Base-by-base conservation (phyloP, 2,113 vertebrate genomes). In the Albula goreensis region DNA sequence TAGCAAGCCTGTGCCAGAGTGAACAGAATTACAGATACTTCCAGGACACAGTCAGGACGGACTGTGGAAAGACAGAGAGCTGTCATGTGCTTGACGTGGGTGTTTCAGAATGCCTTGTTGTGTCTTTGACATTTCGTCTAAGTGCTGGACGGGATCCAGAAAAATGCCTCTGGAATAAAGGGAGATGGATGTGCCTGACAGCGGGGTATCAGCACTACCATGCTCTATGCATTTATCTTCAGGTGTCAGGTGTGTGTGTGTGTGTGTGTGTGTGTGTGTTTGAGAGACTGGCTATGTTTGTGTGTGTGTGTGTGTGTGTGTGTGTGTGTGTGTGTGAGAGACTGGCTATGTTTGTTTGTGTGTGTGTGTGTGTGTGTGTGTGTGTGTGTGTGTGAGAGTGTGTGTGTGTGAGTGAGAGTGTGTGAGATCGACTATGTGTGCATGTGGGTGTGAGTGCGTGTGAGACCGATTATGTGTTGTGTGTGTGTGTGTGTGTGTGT, bases 81-180 rank as follows among this genome's bases (percentile, higher is more conserved):
- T 74, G 70, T 74, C 70, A 74, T 74, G 31, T 31, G 31, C 31
- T 74, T 74, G 70, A 74, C 31, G n/a, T 10, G 5, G 70, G 70
- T 74, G 70, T 25, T 31, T 74, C 70, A 2, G 70, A 74, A 74
- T 22, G 8, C 70, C 70, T 74, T 74, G 70, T 74, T 74, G 70
- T 74, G 70, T 74, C 70, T 19, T 74, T 74, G 70, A 74, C 70
- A 74, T 31, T 19, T 77, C 82, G 81, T 52, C 85, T 89, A 88
- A 53, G 86, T 85, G 86, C 86, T 82, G 77, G 83, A 87, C 48
- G 56, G 74, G 82, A 79, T 85, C 48, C 49, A 15, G 17, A 10
- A 51, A 81, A 88, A 89, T 52, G 82, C 90, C 82, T 85, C 12
- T 6, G 41, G 57, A 49, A 66, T 70, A 50, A 84, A 89, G 70